Conservation (phyloP, 2,888 invertebrate genomes). For the Strigamia transsilvanica region DNA sequence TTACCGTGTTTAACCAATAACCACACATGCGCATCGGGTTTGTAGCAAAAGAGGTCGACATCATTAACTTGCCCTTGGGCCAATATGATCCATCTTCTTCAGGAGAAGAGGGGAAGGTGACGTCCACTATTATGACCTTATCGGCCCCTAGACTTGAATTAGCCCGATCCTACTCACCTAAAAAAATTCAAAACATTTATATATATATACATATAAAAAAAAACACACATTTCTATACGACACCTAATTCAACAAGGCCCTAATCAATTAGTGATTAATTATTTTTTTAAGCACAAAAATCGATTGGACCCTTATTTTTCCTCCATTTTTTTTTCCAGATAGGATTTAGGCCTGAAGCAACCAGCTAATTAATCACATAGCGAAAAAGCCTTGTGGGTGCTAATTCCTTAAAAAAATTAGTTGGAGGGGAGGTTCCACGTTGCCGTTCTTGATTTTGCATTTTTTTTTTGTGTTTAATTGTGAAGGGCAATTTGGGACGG, state of each 20-base stretch:
- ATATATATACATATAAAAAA: too few relatives aligned
- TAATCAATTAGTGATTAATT: too few relatives aligned
- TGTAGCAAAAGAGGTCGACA: slow-evolving; percentile 29
- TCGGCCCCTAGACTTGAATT: slow-evolving; percentile 16
- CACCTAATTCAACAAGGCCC: not conserved
- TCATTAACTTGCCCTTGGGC: slow-evolving; percentile 47
- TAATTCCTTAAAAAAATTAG: slow-evolving; percentile 37
- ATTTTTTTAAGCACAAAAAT: not conserved
- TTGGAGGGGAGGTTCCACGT: slow-evolving; percentile 31
- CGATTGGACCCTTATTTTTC: slow-evolving; percentile 34
- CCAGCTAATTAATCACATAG: slow-evolving; percentile 43
- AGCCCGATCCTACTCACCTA: not conserved
- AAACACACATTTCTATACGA: not conserved
- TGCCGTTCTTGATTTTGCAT: slow-evolving; percentile 35
- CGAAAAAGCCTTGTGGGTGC: slow-evolving; percentile 45
- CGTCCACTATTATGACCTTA: slow-evolving; percentile 40
- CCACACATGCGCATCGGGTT: slow-evolving; percentile 6
- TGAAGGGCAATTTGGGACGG: slow-evolving; percentile 43
- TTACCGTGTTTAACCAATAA: slow-evolving; percentile 1
- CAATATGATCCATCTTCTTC: slow-evolving; percentile 47
- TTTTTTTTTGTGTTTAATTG: not conserved
- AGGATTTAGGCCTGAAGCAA: slow-evolving; percentile 20
- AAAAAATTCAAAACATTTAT: not conserved
- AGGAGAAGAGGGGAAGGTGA: slow-evolving; percentile 42
- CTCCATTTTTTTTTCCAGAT: not conserved